Conservation (phyloP, 2,113 vertebrate species). For the Chelonoidis abingdonii region DNA sequence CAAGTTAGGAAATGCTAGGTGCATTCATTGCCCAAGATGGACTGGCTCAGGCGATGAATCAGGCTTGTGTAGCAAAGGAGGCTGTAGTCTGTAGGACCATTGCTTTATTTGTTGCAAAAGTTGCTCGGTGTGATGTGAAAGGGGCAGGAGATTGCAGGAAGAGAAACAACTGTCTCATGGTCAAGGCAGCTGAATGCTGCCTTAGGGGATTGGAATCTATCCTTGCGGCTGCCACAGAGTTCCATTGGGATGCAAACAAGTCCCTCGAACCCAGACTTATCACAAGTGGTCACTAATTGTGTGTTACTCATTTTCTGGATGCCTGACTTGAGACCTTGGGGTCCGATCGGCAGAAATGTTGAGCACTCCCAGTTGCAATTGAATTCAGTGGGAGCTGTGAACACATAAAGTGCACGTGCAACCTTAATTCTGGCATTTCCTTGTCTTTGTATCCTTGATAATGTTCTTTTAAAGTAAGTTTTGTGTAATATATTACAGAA, state of each 20-base stretch:
- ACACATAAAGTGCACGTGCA: not conserved
- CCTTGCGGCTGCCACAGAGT: fast-evolving
- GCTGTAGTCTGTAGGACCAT: too few species aligned
- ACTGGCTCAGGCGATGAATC: too few species aligned
- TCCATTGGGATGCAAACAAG: not conserved
- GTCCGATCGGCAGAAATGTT: not conserved
- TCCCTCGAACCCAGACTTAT: not conserved
- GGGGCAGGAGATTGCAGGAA: not conserved
- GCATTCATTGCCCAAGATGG: too few species aligned
- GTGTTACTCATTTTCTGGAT: not conserved
- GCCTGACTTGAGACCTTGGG: not conserved
- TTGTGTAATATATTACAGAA: not conserved
- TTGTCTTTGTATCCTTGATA: not conserved
- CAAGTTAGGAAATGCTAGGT: too few species aligned
- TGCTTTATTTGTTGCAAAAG: too few species aligned
- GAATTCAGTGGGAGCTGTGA: not conserved
- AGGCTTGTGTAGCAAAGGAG: too few species aligned
- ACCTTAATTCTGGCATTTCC: not conserved
- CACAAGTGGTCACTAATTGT: not conserved
- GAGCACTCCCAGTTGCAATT: not conserved
- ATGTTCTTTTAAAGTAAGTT: not conserved
- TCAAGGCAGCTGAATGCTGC: not conserved
- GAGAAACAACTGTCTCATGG: not conserved
- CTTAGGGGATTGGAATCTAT: not conserved
- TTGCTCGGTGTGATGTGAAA: not conserved